Conservation (phyloP, 1,140 invertebrate genomes). For the Mactra quadrangularis region DNA sequence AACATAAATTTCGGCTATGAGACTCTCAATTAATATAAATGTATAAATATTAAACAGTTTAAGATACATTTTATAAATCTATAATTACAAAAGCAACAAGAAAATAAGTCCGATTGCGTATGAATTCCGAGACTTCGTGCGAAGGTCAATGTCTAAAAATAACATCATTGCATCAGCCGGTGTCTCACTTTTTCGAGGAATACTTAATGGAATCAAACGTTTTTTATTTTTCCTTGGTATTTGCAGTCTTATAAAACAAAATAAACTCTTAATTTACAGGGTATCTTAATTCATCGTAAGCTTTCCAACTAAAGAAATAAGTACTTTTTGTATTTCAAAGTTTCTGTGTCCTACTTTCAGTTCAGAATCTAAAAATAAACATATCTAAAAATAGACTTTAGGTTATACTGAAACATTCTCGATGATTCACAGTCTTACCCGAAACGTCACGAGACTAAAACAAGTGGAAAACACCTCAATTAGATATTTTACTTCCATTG, state of each 20-base stretch:
- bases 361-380: neutral
- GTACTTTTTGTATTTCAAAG: neutral
- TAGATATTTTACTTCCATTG: too few species aligned
- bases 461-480: too few species aligned
- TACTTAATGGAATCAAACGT: neutral
- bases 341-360: neutral
- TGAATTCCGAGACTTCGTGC: too few species aligned
- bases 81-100: neutral
- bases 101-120: neutral
- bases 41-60: neutral
- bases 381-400: constrained; percentile 16
- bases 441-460: neutral
- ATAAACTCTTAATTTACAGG: neutral
- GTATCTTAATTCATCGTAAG: neutral
- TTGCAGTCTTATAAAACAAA: neutral
- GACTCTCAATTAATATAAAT: neutral
- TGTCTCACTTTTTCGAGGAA: too few species aligned
- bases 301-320: neutral
- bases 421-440: constrained; percentile 7
- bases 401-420: neutral
- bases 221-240: neutral
- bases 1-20: neutral
- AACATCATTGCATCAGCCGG: constrained; percentile 33
- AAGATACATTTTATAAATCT: neutral
- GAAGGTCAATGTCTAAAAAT: constrained; percentile 5